These are phyloP conservation scores for Zaprionus davidi DNA, from an alignment of 1,140 invertebrate species.

Conservation along the genomic window DNA sequence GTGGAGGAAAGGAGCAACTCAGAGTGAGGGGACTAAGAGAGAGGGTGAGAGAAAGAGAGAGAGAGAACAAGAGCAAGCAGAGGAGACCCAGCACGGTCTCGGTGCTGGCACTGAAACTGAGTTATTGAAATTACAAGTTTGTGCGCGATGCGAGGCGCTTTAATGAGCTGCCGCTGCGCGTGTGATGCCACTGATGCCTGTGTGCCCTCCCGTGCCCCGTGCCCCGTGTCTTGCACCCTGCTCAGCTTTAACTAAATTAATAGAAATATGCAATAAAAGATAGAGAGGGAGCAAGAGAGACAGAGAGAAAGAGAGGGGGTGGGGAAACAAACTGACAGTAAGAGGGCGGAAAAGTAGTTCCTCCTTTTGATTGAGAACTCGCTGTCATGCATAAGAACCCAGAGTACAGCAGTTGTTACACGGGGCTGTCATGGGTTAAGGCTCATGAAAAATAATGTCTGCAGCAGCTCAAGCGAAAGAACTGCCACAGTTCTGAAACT, in stretches of 20 bases:
- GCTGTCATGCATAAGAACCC: slow-evolving; percentile 2
- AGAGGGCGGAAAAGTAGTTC: slow-evolving; percentile 1
- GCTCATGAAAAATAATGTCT: not conserved
- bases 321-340: not conserved
- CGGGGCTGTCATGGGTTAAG: not conserved
- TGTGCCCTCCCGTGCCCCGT: not conserved
- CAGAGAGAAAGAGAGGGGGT: not conserved
- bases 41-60: not conserved
- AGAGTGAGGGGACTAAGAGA: not conserved
- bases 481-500: not conserved
- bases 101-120: slow-evolving; percentile 44
- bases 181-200: not conserved
- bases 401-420: not conserved
- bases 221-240: not conserved
- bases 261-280: slow-evolving; percentile 41
- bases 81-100: slow-evolving; percentile 2
- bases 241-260: slow-evolving; percentile 63
- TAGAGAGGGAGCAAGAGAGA: not conserved
- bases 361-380: not conserved
- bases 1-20: not conserved
- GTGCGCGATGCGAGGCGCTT: slow-evolving; percentile 32
- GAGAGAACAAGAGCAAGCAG: slow-evolving; percentile 7
- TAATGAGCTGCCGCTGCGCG: slow-evolving; percentile 58
- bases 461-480: not conserved
- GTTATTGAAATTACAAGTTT: slow-evolving; percentile 72